Base-by-base conservation (phyloP, 2,113 vertebrate species). In the Tricholaema leucomelas region DNA sequence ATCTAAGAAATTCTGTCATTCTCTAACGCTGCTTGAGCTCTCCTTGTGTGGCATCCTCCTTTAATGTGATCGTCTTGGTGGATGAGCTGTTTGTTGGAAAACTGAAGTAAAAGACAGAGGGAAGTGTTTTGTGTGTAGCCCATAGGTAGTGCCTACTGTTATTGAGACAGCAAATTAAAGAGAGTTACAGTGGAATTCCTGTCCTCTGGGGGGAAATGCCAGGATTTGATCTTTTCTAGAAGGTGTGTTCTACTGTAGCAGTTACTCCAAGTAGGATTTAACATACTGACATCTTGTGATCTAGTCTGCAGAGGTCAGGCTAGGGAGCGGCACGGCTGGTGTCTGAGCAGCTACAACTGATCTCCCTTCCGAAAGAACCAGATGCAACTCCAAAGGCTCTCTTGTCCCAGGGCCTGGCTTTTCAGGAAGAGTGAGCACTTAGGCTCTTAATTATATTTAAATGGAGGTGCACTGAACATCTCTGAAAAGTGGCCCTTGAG, bases 191-290 rank as follows among this genome's bases (percentile, higher is more conserved):
- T 54, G 55, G 9, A 48, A 40, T n/a, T 84, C 46, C 60, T 72
- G 35, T 40, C 15, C 36, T 15, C 15, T 54, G 27, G 27, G 52
- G 30, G 10, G 10, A 9, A 7, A 52, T 17, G 31, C 6, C 3
- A 27, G 63, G n/a, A 66, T 87, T 42, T 40, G 0, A 10, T 74
- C 1, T 54, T 74, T 95, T 75, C 24, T 25, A 9, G 19, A 78
- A 56, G 17, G 52, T 78, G 7, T 0, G 0, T 74, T 85, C 23
- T 58, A 21, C 38, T 52, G 2, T 24, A 46, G 35, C 8, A 52
- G 23, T 75, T 66, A 46, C 30, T 84, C 13, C 21, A 36, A 65
- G 10, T 77, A 70, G 65, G 46, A 77, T 42, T 81, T 84, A 21
- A 64, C 8, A 8, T 13, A n/a, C 9, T 71, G 46, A 25, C 1